phyloP scores from a whole-genome alignment of 2,797 vertebrate species.

The Danionella dracula region DNA sequence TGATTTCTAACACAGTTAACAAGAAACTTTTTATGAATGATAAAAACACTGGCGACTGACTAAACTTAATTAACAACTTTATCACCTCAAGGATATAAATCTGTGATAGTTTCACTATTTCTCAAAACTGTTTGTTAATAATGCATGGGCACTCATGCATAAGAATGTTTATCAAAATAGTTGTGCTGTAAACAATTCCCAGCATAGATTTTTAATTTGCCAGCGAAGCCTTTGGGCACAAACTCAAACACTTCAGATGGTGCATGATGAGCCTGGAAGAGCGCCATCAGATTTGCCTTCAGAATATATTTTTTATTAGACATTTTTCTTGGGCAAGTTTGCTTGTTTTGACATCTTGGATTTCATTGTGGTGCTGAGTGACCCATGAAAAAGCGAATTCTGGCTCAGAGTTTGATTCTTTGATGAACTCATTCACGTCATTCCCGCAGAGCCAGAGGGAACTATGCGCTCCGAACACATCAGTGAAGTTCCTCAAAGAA shows the following conservation, averaged over 20 bases:
- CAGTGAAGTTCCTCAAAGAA: conserved; percentile 1
- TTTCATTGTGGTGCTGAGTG: neutral
- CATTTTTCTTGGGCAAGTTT: neutral
- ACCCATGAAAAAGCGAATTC: conserved; percentile 9
- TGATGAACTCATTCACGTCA: conserved; percentile 22
- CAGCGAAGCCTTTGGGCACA: neutral
- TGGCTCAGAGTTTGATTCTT: conserved; percentile 15
- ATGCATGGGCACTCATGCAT: too few relatives aligned
- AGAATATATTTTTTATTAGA: neutral
- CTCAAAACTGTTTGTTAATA: too few relatives aligned
- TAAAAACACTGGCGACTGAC: too few relatives aligned
- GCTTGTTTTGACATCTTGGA: neutral
- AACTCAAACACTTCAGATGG: neutral
- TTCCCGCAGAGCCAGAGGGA: conserved; percentile 9
- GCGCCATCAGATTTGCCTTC: neutral
- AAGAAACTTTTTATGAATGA: too few relatives aligned
- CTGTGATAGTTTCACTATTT: too few relatives aligned
- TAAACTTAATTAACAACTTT: too few relatives aligned
- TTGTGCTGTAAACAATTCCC: neutral
- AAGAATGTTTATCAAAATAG: too few relatives aligned
- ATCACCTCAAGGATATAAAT: too few relatives aligned
- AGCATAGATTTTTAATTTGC: neutral
- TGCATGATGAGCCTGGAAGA: neutral
- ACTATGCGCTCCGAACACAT: conserved; percentile 13
- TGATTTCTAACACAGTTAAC: too few relatives aligned